phyloP scores from a whole-genome alignment of 2,797 vertebrate species.

The Schizopygopsis pylzovi region DNA sequence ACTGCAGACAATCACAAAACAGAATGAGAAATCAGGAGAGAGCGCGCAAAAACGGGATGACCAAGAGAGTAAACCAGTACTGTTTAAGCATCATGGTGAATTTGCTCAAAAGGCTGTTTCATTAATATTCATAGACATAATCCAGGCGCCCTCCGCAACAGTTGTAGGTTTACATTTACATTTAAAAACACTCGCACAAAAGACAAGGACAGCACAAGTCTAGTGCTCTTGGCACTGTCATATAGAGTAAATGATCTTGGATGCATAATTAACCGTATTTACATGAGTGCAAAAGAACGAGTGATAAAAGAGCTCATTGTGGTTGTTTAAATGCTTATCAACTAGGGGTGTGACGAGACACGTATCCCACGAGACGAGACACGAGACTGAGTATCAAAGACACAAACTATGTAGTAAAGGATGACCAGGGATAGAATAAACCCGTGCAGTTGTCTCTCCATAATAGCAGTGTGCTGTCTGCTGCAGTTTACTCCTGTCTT shows the following conservation, averaged over 20 bases:
- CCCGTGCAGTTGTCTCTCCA: no score
- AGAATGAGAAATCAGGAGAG: slow-evolving; percentile 10
- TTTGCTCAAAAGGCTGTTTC: slow-evolving; percentile 30
- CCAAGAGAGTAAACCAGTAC: slow-evolving; percentile 34
- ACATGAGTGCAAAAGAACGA: slow-evolving; percentile 1
- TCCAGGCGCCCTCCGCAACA: slow-evolving; percentile 37
- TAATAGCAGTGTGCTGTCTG: no score
- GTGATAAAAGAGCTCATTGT: not conserved
- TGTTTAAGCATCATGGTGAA: slow-evolving; percentile 27
- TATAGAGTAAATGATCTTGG: slow-evolving; percentile 11
- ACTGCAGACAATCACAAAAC: slow-evolving; percentile 4
- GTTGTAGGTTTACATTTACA: slow-evolving; percentile 45
- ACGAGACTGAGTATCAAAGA: no score
- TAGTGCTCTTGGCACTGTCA: slow-evolving; percentile 19
- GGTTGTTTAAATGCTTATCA: not conserved
- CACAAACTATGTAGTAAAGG: no score
- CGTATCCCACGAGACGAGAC: no score
- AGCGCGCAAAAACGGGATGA: slow-evolving; percentile 1
- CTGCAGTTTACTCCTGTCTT: no score
- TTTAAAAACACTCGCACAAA: slow-evolving; percentile 30
- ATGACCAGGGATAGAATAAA: no score
- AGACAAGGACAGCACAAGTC: not conserved
- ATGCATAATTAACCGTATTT: slow-evolving; percentile 21
- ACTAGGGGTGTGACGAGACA: not conserved
- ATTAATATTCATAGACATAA: slow-evolving; percentile 56